Evolutionary conservation across 2,113 vertebrate genomes (phyloP), one percentile per base, ranked within the genome.

Genomic region (Gallinago undulata): DNA sequence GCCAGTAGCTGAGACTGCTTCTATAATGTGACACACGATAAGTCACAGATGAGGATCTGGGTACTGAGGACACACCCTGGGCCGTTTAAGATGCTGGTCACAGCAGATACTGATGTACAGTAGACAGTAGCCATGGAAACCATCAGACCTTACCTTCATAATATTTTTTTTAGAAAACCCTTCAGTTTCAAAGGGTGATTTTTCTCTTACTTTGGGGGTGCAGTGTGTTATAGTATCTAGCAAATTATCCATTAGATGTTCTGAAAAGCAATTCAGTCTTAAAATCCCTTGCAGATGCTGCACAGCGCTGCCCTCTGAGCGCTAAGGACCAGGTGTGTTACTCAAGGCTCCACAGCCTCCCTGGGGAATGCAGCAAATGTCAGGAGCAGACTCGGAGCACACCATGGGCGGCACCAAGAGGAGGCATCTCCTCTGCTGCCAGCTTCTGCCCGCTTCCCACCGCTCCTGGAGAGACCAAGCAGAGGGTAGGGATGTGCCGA

Each of bases 111-210:
- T 74, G 86, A 93, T 84, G 53, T 96, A 95, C 60, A 87, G 90
- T 90, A 93, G 90, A 79, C 82, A 47, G 96, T 96, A 96, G 60
- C 66, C 83, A 96, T 94, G 85, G 96, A 96, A 97, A 97, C 96
- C 51, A 68, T 43, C 78, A 79, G 69, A 17, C 3, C 69, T 87
- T 72, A 96, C 84, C 53, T 91, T 78, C 55, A 72, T 80, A 80
- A 76, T 31, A 23, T 45, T 27, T 70, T 57, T 86, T 82, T 80
- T 51, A 39, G 45, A 59, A 15, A 23, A 15, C 9, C 3, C n/a
- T 60, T 45, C 30, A 23, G 74, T 93, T 90, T 51, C 70, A 72
- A 84, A 57, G 39, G 10, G 10, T 81, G 41, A 63, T 87, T 90
- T 96, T 92, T 88, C 59, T 88, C 6, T 27, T 84, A 55, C 51